These are phyloP conservation scores for Aradophagus sp. DNA, from an alignment of 1,140 invertebrate genomes.

Conservation along the genomic window DNA sequence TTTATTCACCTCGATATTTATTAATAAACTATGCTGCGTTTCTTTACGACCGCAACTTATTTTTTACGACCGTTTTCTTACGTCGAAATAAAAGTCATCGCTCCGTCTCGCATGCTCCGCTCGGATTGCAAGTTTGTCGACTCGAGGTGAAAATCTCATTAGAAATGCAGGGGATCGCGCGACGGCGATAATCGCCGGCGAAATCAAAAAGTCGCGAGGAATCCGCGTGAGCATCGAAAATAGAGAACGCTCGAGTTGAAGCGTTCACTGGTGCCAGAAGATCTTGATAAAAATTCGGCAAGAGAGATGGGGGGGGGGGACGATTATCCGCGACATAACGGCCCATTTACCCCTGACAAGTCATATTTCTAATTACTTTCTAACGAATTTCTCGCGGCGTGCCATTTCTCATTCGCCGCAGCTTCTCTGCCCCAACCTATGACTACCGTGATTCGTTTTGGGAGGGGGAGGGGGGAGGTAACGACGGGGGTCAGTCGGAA, in stretches of 20 bases:
- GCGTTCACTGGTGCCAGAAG: conserved; percentile 18
- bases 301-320: conserved; percentile 18
- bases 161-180: background rate
- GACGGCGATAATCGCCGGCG: conserved; percentile 30
- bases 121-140: conserved; percentile 1
- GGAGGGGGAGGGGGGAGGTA: conserved; percentile 24
- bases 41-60: too few species aligned
- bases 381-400: conserved; percentile 52
- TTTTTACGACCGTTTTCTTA: too few species aligned
- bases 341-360: conserved; percentile 65
- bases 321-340: conserved; percentile 65
- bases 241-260: conserved; percentile 23
- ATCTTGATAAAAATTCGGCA: conserved; percentile 55
- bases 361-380: conserved; percentile 68
- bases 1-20: too few species aligned
- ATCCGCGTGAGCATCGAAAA: conserved; percentile 52
- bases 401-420: conserved; percentile 44
- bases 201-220: conserved; percentile 46
- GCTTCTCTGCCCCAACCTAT: conserved; percentile 40
- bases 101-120: too few species aligned
- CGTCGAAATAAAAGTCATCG: too few species aligned
- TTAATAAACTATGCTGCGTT: too few species aligned
- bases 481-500: conserved; percentile 19
- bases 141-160: too few species aligned
- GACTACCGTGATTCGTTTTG: too few species aligned